These are phyloP conservation scores for Arge pagana DNA, from an alignment of 2,888 invertebrate genomes.

Conservation along the genomic window DNA sequence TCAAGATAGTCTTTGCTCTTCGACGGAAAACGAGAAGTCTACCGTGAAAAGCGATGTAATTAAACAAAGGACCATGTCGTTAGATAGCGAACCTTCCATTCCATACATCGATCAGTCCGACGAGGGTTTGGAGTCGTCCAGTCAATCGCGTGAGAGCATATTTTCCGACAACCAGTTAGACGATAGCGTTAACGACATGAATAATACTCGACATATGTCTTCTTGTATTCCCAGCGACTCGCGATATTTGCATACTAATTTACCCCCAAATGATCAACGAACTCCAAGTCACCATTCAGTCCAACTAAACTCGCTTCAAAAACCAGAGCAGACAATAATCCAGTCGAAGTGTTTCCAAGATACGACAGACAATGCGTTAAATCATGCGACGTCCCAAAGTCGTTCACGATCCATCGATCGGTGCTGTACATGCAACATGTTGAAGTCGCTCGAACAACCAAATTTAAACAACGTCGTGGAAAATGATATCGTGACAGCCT, in stretches of 20 bases:
- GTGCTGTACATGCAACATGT: conserved; percentile 6
- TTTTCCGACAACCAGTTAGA: conserved; percentile 10
- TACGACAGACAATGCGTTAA: too few species aligned
- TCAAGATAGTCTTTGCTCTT: conserved; percentile 33
- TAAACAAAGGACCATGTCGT: conserved; percentile 15
- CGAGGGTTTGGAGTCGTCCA: conserved; percentile 25
- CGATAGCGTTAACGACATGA: neutral
- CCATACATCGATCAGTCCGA: conserved; percentile 46
- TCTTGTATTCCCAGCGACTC: conserved; percentile 14
- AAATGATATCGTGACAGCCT: conserved; percentile 1
- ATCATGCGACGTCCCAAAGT: neutral
- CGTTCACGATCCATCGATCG: neutral
- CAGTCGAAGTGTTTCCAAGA: too few species aligned
- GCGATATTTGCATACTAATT: conserved; percentile 10
- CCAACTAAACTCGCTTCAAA: too few species aligned
- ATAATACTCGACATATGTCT: conserved; percentile 1
- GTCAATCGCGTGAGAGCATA: conserved; percentile 27
- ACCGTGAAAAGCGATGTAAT: neutral
- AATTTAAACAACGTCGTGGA: neutral
- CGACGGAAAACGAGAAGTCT: conserved; percentile 1
- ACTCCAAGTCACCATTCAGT: neutral
- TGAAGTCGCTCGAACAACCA: neutral
- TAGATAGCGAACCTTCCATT: conserved; percentile 31
- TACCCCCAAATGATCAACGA: neutral
- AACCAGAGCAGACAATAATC: neutral